Evolutionary conservation across 2,113 vertebrate species (phyloP), one percentile per base, ranked within the genome.

Genomic region (Pachyramphus minor): DNA sequence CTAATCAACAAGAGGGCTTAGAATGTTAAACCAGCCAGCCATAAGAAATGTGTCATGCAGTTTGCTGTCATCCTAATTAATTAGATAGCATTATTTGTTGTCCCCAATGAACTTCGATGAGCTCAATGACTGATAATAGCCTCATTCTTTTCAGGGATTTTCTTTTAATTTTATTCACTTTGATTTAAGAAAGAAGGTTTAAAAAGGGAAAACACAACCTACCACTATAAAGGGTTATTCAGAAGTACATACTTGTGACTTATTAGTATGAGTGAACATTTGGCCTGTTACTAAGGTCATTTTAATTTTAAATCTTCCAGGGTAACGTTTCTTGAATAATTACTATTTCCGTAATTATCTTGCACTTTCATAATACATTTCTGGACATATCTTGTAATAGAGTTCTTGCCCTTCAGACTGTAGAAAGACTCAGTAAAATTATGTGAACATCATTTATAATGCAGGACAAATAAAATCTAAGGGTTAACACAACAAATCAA

Each of bases 21-120:
- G 94, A 97, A 98, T 98, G 96, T 97, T 97, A 98, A 98, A 97
- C 75, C 97, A 98, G 92, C 92, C 96, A 98, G 97, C 98, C 98
- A 97, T 98, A 98, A 93, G 95, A 98, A 98, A 97, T 97, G 95
- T 98, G 98, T 98, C 97, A 98, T 96, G 97, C 86, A 96, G 96
- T 97, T 98, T 97, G 78, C 96, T 98, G 97, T 98, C 98, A 98
- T 98, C 94, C 89, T 98, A 98, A 98, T 98, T 98, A 98, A 98
- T 98, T 98, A 98, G 98, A 97, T 96, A 97, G 96, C 96, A 97
- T 98, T 98, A 98, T 98, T 98, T 97, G 91, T 75, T 97, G 97
- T 98, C 96, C 95, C 96, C 80, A 97, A n/a, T 97, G 97, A 98
- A 97, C 96, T 96, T 89, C 60, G 96, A 96, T 97, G 97, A 98